A percentile compares a stretch with the other conserved stretches of the same genome.
phyloP scores from a whole-genome alignment of 37 sponge, comb jelly and placozoan genomes.

The Beroe ovata region DNA sequence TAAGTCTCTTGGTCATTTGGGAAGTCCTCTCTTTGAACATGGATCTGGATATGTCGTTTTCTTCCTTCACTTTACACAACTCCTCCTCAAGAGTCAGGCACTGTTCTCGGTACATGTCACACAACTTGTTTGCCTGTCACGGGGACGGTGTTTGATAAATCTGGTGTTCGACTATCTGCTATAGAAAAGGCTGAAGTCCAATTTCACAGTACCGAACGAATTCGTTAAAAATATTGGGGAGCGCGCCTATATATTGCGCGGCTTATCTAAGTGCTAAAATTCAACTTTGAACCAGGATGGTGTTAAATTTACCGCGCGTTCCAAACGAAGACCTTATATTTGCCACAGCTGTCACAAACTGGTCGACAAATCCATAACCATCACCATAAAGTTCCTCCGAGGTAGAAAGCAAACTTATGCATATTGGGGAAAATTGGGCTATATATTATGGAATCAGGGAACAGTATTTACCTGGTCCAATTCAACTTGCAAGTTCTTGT shows the following conservation, averaged over 20 bases:
- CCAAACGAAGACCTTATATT: neutral
- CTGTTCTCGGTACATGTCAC: conserved; percentile 98
- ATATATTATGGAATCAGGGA: too few relatives aligned
- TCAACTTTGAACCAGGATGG: neutral
- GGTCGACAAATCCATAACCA: too few relatives aligned
- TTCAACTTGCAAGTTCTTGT: conserved; percentile 65
- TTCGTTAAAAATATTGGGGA: too few relatives aligned
- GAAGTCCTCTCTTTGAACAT: conserved; percentile 84
- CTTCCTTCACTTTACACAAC: conserved; percentile 83
- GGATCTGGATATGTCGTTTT: conserved; percentile 77
- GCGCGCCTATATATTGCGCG: too few relatives aligned
- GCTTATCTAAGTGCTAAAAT: neutral
- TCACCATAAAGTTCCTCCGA: too few relatives aligned
- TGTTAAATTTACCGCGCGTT: neutral
- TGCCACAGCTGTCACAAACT: neutral
- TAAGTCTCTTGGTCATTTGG: conserved; percentile 77
- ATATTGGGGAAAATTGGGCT: too few relatives aligned
- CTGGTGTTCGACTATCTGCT: conserved; percentile 62
- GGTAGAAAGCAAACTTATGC: too few relatives aligned
- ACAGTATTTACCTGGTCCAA: conserved; percentile 52
- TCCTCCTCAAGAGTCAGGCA: conserved; percentile 89
- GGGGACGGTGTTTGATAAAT: neutral
- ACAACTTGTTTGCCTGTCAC: conserved; percentile 82
- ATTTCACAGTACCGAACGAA: too few relatives aligned
- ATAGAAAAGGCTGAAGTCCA: too few relatives aligned